Conservation (phyloP, 2,888 invertebrate species). For the Nomada fucata region DNA sequence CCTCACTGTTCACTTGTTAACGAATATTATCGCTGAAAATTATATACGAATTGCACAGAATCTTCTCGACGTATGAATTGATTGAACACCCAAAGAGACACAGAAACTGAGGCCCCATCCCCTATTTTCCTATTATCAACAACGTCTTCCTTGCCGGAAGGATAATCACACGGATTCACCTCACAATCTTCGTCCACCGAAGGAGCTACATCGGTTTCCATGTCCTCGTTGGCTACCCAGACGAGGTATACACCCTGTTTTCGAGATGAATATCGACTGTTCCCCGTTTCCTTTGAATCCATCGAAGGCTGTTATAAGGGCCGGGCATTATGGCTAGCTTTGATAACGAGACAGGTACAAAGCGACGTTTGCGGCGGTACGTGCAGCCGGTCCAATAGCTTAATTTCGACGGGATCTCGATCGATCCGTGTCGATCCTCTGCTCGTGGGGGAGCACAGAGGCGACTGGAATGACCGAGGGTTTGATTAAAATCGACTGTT, state of each 20-base stretch:
- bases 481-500: constrained; percentile 38
- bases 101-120: background rate
- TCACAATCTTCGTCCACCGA: background rate
- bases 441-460: constrained; percentile 17
- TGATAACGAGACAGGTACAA: constrained; percentile 48
- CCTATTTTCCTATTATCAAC: background rate
- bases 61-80: too few species aligned
- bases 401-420: constrained; percentile 42
- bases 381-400: constrained; percentile 31
- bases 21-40: too few species aligned
- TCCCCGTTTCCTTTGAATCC: constrained; percentile 59
- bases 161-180: constrained; percentile 56
- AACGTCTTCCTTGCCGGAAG: constrained; percentile 27
- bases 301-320: constrained; percentile 27
- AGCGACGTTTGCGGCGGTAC: constrained; percentile 34
- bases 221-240: background rate
- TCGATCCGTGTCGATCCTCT: constrained; percentile 19
- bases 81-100: too few species aligned
- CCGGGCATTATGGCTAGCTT: constrained; percentile 33
- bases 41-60: too few species aligned
- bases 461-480: constrained; percentile 16
- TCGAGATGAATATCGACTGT: constrained; percentile 43
- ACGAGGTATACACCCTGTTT: constrained; percentile 10
- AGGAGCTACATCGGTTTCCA: constrained; percentile 12
- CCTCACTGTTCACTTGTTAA: too few species aligned